These are phyloP conservation scores for Lutjanus campechanus DNA, from an alignment of 2,797 vertebrate genomes.

Conservation along the genomic window DNA sequence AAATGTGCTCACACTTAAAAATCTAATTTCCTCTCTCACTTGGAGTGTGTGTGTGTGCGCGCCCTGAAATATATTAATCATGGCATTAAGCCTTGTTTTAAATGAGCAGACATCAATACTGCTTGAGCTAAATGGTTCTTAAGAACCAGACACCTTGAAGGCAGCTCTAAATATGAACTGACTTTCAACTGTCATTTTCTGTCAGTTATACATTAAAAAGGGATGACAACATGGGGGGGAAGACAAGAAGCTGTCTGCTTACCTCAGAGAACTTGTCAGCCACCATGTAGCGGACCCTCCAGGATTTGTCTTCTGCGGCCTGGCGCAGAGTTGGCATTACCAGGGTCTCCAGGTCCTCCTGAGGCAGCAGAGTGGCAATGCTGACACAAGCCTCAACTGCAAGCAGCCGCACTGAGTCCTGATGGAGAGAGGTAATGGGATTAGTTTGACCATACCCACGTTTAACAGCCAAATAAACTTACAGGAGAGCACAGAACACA, in stretches of 20 bases:
- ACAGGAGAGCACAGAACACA: neutral
- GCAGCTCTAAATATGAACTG: neutral
- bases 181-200: neutral
- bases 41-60: too few relatives aligned
- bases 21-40: neutral
- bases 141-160: neutral
- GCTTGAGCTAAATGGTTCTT: neutral
- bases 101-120: neutral
- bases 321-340: constrained; percentile 92
- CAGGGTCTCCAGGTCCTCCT: constrained; percentile 91
- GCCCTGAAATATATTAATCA: neutral
- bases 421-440: constrained; percentile 14
- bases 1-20: neutral
- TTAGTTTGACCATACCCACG: neutral
- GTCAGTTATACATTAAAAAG: neutral
- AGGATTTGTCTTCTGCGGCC: constrained; percentile 91
- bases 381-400: constrained; percentile 94
- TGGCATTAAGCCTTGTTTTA: neutral
- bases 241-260: neutral
- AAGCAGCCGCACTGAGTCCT: constrained; percentile 92
- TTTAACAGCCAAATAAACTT: neutral
- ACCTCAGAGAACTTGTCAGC: constrained; percentile 93
- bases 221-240: neutral
- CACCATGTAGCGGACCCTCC: constrained; percentile 93
- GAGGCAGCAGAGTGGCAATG: constrained; percentile 91